Percentiles rank a stretch among this genome's conserved stretches.
These are phyloP conservation scores for Chelonus insularis DNA, from an alignment of 1,140 invertebrate genomes.

Conservation along the genomic window DNA sequence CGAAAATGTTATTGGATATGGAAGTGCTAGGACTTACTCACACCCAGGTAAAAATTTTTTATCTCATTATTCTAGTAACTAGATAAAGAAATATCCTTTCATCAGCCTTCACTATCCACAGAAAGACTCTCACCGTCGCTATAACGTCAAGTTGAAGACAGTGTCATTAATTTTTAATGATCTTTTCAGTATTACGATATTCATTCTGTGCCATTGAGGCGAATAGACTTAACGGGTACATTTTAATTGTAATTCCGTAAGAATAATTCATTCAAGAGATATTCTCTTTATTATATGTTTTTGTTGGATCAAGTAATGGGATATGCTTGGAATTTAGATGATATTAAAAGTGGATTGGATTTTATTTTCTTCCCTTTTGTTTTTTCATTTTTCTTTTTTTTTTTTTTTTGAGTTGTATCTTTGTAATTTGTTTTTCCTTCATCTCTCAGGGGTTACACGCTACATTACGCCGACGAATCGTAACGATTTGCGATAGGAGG, in stretches of 20 bases:
- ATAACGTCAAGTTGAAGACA: not conserved
- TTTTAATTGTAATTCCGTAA: not conserved
- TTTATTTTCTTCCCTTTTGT: conserved; percentile 4
- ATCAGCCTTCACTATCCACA: not conserved
- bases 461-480: conserved; percentile 20
- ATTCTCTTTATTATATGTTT: not conserved
- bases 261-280: not conserved
- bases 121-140: not conserved
- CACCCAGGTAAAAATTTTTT: conserved; percentile 27
- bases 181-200: not conserved
- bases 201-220: not conserved
- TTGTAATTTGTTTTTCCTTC: conserved; percentile 14
- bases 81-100: not conserved
- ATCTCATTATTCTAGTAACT: not conserved
- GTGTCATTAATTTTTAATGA: conserved; percentile 20
- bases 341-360: conserved; percentile 5
- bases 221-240: not conserved
- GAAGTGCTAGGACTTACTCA: conserved; percentile 21
- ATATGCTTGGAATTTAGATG: conserved; percentile 7
- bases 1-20: conserved; percentile 30
- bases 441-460: conserved; percentile 18
- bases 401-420: too few species aligned
- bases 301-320: not conserved
- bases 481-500: too few species aligned
- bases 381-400: conserved; percentile 9